A percentile compares a stretch with the other conserved stretches of the same genome.
Conservation (phyloP, 2,113 vertebrate genomes). For the Otolemur garnettii region DNA sequence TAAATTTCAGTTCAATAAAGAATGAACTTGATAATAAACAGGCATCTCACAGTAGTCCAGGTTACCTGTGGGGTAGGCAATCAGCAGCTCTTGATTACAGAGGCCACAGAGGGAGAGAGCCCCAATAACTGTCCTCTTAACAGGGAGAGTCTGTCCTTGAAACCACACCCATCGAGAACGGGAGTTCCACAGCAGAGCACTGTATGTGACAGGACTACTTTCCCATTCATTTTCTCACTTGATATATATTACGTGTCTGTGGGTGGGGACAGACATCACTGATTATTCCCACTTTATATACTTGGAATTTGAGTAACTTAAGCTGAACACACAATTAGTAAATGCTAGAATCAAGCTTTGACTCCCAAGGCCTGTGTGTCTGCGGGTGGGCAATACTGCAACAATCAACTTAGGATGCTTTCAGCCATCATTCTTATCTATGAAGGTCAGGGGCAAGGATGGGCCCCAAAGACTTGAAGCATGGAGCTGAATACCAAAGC, state of each 20-base stretch:
- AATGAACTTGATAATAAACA: background rate
- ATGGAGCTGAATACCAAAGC: background rate
- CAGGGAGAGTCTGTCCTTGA: background rate
- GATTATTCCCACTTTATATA: background rate
- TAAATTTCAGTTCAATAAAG: conserved; percentile 27
- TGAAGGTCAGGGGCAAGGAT: background rate
- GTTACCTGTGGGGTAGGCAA: background rate
- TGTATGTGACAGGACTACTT: rapidly evolving
- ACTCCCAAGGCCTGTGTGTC: background rate
- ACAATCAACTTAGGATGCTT: background rate
- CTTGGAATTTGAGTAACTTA: background rate
- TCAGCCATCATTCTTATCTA: background rate
- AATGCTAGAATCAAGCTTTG: background rate
- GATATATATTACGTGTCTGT: background rate
- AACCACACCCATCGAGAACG: background rate
- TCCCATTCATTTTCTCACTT: background rate
- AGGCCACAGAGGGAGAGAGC: background rate
- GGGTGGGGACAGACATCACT: background rate
- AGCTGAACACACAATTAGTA: conserved; percentile 14
- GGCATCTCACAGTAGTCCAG: background rate
- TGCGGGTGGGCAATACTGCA: background rate
- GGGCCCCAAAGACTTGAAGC: background rate
- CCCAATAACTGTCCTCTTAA: background rate
- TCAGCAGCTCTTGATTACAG: conserved; percentile 6
- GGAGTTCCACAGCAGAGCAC: background rate